Conservation (phyloP, 1,140 invertebrate genomes). For the Centruroides vittatus region DNA sequence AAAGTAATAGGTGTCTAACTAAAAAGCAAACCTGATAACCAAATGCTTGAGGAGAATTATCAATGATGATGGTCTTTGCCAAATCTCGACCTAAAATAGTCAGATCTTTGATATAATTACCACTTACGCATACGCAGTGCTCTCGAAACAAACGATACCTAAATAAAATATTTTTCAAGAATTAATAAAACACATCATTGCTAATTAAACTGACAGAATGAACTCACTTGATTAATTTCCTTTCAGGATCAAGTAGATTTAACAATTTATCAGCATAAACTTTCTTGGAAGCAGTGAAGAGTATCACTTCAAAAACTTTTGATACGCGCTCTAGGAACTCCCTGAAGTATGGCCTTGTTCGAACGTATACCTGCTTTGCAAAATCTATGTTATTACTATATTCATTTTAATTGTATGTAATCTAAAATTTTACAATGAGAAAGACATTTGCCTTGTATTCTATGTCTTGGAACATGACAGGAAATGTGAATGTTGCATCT, state of each 20-base stretch:
- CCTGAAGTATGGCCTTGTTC: constrained; percentile 75
- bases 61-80: constrained; percentile 78
- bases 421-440: not conserved
- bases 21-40: constrained; percentile 54
- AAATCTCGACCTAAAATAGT: constrained; percentile 84
- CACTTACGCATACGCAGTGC: constrained; percentile 88
- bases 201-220: not conserved
- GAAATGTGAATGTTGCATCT: constrained; percentile 85
- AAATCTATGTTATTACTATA: no score
- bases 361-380: constrained; percentile 55
- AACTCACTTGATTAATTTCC: constrained; percentile 73
- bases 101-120: constrained; percentile 94
- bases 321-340: constrained; percentile 87
- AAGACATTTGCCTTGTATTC: constrained; percentile 46
- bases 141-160: constrained; percentile 77
- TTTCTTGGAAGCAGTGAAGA: constrained; percentile 91
- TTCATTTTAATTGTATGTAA: no score
- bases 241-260: constrained; percentile 77
- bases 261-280: constrained; percentile 91
- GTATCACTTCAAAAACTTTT: constrained; percentile 80
- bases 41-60: constrained; percentile 86
- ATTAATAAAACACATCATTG: not conserved
- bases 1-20: not conserved
- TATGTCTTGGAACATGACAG: constrained; percentile 83
- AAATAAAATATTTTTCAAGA: not conserved